phyloP scores from a whole-genome alignment of 2,797 vertebrate species.

The Microtus agrestis region DNA sequence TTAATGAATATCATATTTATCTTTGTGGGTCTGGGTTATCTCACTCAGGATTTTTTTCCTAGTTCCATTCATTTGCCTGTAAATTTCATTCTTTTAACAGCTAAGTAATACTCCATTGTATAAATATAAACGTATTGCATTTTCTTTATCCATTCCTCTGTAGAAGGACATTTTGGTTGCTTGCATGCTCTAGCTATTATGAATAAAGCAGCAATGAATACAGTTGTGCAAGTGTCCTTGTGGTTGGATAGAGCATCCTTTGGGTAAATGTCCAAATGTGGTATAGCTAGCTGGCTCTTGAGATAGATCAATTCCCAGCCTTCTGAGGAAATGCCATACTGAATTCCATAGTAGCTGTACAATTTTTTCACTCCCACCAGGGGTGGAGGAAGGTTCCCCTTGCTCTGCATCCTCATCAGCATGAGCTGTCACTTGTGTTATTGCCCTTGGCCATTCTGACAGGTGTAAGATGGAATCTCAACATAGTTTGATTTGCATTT shows the following conservation, averaged over 20 bases:
- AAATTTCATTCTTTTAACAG: background rate
- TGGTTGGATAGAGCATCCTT: background rate
- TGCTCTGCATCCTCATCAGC: background rate
- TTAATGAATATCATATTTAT: background rate
- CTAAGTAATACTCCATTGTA: background rate
- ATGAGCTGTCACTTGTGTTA: background rate
- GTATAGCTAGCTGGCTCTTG: background rate
- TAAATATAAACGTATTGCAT: background rate
- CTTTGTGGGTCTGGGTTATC: background rate
- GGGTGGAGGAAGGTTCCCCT: background rate
- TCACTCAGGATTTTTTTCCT: background rate
- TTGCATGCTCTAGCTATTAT: background rate
- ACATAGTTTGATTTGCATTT: background rate
- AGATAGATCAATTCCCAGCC: too few relatives aligned
- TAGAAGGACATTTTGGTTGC: background rate
- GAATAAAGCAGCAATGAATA: background rate
- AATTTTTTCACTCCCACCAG: too few relatives aligned
- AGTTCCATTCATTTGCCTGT: background rate
- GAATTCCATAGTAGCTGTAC: background rate
- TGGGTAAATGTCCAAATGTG: background rate
- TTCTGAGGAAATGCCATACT: background rate
- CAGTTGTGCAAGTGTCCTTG: background rate
- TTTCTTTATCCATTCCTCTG: background rate
- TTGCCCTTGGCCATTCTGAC: background rate
- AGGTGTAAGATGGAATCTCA: background rate